Evolutionary conservation across 2,113 vertebrate species (phyloP), one percentile per base, ranked within the genome.

Genomic region (Peromyscus maniculatus): DNA sequence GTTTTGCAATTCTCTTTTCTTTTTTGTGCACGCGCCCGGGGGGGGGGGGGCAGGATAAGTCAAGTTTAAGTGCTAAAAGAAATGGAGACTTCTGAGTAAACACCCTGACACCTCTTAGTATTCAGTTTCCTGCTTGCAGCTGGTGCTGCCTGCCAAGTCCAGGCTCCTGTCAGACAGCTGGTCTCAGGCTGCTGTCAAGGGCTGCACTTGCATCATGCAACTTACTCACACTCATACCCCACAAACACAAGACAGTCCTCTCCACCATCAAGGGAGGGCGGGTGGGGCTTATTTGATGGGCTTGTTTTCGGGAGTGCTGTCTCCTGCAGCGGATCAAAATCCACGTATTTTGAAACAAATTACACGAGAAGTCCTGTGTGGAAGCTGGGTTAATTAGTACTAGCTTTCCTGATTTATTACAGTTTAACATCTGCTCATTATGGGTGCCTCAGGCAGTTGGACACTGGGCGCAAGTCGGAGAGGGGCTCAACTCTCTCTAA

Each of bases 251-350:
- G 28, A 7, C 9, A 9, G 0, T 24, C 9, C 17, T 43, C 16
- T 39, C 2, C 6, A 8, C 0, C 1, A 2, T 39, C 5, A 3
- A 0, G 1, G n/a, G 31, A 24, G 39, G 39, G 12, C 33, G 4
- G 5, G 1, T 39, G 28, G 10, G 1, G 1, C 7, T 74, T 57
- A 26, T 49, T 89, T 71, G 24, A 80, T 24, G 52, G 62, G 57
- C 83, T 92, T 91, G n/a, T 79, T 55, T 39, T 62, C 49, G 39
- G 84, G 5, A 59, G 36, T 28, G 13, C 26, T 62, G 4, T 90
- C 49, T 96, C 33, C n/a, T 67, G 3, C 13, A 36, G 31, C 33
- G n/a, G 36, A 72, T 84, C 69, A 59, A 92, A 95, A 71, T 66
- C 24, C 39, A 55, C 22, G 24, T 24, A 17, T 89, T 43, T 67